Percentiles rank a stretch among this genome's conserved stretches.
phyloP scores from a whole-genome alignment of 2,888 invertebrate species.

The Leptopilina syphax region DNA sequence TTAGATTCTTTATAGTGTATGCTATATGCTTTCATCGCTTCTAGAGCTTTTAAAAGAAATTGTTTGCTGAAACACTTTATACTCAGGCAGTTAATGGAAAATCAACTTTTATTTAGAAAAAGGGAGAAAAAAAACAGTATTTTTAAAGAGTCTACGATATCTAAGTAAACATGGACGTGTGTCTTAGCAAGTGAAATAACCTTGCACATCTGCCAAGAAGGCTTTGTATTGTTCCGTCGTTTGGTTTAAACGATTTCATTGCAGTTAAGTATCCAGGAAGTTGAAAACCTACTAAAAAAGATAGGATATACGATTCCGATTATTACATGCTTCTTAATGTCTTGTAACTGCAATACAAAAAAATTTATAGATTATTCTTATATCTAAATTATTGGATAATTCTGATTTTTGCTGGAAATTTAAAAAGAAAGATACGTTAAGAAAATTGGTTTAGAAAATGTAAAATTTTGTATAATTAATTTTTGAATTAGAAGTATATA shows the following conservation, averaged over 20 bases:
- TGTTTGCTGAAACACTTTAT: slow-evolving; percentile 4
- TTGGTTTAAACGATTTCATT: slow-evolving; percentile 62
- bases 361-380: background rate
- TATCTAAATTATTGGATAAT: no score
- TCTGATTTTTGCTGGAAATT: no score
- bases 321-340: slow-evolving; percentile 44
- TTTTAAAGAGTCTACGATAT: slow-evolving; percentile 41
- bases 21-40: background rate
- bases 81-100: slow-evolving; percentile 42
- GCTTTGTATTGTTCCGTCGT: slow-evolving; percentile 60
- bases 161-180: slow-evolving; percentile 12
- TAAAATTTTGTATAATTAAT: no score
- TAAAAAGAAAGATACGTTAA: no score
- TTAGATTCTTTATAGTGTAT: no score
- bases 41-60: background rate
- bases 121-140: slow-evolving; percentile 45
- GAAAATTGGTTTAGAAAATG: no score
- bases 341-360: slow-evolving; percentile 14
- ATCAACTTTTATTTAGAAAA: slow-evolving; percentile 56
- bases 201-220: slow-evolving; percentile 20
- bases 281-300: slow-evolving; percentile 13
- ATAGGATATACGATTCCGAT: slow-evolving; percentile 46
- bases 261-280: slow-evolving; percentile 48
- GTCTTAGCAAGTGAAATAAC: slow-evolving; percentile 30
- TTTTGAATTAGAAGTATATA: no score